phyloP scores from a whole-genome alignment of 1,140 invertebrate species.

The Acromyrmex echinatior region DNA sequence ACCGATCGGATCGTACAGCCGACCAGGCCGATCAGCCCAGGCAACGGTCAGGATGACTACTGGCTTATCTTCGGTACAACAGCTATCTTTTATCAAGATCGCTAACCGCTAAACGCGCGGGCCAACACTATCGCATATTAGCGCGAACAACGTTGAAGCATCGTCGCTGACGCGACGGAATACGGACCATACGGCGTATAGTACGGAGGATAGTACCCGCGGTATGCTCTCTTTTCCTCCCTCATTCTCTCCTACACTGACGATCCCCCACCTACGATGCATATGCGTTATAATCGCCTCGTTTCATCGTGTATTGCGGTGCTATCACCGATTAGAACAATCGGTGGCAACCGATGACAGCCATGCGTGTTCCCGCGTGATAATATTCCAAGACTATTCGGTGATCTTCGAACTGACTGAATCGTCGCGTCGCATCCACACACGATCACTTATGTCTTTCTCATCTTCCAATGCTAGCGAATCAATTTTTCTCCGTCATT shows the following conservation, averaged over 20 bases:
- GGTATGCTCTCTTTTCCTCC: constrained; percentile 68
- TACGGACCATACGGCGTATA: constrained; percentile 43
- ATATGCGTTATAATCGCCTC: constrained; percentile 67
- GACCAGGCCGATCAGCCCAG: neutral
- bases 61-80: constrained; percentile 80
- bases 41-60: constrained; percentile 75
- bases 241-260: constrained; percentile 58
- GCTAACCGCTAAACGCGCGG: constrained; percentile 82
- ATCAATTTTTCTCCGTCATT: neutral
- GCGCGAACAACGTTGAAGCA: constrained; percentile 74
- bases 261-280: constrained; percentile 74
- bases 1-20: too few relatives aligned
- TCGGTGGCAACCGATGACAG: constrained; percentile 27
- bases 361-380: constrained; percentile 1
- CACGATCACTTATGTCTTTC: neutral
- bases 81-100: constrained; percentile 86
- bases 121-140: constrained; percentile 82
- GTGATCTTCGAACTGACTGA: neutral
- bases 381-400: constrained; percentile 24
- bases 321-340: constrained; percentile 56
- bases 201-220: constrained; percentile 68
- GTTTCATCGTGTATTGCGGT: constrained; percentile 42
- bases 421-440: neutral
- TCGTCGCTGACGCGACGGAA: constrained; percentile 73
- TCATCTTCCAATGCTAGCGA: neutral